These are phyloP conservation scores for Gallinago jamesoni DNA, from an alignment of 2,113 vertebrate genomes.

Conservation along the genomic window DNA sequence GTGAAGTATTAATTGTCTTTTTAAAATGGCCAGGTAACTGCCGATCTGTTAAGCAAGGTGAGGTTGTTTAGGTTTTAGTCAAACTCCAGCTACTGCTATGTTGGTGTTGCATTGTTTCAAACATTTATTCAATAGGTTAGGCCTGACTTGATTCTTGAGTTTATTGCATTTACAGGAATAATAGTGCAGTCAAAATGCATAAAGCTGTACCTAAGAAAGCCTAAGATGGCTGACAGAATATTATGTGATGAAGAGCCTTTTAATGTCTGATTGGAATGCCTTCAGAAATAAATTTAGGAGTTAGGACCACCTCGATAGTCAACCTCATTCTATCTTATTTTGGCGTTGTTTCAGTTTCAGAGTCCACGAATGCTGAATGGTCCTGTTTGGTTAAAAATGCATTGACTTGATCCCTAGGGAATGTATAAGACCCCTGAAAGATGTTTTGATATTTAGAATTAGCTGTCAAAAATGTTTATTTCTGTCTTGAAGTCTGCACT, in stretches of 20 bases:
- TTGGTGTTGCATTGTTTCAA: background rate
- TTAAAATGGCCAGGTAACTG: background rate
- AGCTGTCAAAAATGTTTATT: background rate
- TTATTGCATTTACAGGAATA: background rate
- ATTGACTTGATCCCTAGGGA: background rate
- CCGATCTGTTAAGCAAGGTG: background rate
- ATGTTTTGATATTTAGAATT: background rate
- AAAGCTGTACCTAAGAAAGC: background rate
- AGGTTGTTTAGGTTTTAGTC: background rate
- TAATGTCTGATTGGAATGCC: background rate
- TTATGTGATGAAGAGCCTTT: background rate
- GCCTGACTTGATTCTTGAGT: background rate
- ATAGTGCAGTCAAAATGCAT: background rate
- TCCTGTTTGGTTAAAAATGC: background rate
- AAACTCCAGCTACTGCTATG: background rate
- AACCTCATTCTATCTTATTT: too few species aligned
- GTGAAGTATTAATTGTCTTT: background rate
- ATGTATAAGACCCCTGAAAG: background rate
- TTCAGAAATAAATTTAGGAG: background rate
- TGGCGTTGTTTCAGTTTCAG: background rate
- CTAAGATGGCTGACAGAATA: background rate
- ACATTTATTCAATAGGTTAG: background rate
- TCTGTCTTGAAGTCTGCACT: background rate
- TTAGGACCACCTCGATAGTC: too few species aligned
- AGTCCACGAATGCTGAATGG: rapidly evolving